Conservation (phyloP, 2,113 vertebrate species). For the Trematocara zebra region DNA sequence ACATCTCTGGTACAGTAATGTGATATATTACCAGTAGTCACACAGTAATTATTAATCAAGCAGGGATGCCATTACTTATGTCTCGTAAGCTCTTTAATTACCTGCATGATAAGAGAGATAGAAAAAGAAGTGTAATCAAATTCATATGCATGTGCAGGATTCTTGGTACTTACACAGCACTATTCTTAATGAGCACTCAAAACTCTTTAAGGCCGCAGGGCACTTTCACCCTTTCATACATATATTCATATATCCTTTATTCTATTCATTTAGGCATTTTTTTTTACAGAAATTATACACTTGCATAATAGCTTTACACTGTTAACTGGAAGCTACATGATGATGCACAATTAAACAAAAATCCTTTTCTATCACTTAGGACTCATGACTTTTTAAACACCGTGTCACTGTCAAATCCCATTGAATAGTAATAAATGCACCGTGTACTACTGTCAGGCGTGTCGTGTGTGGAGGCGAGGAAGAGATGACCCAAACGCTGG, state of each 20-base stretch:
- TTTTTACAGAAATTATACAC: neutral
- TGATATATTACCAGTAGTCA: neutral
- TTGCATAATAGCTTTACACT: neutral
- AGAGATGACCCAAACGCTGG: too few relatives aligned
- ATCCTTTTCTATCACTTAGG: neutral
- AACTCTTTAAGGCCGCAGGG: neutral
- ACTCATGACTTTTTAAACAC: neutral
- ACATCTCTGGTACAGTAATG: neutral
- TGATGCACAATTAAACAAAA: neutral
- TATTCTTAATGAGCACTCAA: neutral
- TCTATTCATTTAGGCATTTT: neutral
- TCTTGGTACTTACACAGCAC: neutral
- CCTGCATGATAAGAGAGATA: neutral
- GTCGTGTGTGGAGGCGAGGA: too few relatives aligned
- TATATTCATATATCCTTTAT: neutral
- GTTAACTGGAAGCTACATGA: neutral
- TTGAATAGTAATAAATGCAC: neutral
- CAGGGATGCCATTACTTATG: neutral
- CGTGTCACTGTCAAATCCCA: neutral
- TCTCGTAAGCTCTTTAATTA: neutral
- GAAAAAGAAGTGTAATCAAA: neutral
- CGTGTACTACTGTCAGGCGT: neutral
- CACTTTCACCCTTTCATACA: neutral
- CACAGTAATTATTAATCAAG: neutral
- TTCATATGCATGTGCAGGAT: neutral